Conservation (phyloP, 2,888 invertebrate species). For the Lutraria lutraria region DNA sequence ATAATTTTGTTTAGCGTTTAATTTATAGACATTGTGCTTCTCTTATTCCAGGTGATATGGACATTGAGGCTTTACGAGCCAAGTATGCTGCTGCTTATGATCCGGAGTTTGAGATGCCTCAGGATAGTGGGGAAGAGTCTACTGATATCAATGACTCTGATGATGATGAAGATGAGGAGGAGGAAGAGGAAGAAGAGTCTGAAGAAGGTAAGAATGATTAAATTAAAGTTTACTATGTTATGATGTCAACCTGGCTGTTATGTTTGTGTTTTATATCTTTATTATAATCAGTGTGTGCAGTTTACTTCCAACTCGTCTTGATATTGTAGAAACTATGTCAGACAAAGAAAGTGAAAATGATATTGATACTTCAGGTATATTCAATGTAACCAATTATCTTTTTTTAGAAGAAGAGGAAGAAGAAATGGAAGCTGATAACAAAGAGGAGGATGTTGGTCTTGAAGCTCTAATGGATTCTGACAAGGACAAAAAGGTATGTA, state of each 20-base stretch:
- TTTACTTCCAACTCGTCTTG: neutral
- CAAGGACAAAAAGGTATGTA: constrained; percentile 27
- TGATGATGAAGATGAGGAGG: constrained; percentile 77
- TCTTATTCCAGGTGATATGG: constrained; percentile 90
- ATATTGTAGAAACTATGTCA: neutral
- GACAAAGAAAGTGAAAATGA: neutral
- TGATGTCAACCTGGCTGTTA: too few species aligned
- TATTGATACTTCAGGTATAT: too few species aligned
- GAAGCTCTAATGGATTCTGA: constrained; percentile 77
- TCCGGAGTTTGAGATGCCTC: constrained; percentile 84
- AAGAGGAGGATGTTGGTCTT: constrained; percentile 87
- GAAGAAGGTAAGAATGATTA: constrained; percentile 78
- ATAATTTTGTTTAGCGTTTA: neutral
- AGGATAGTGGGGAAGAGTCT: constrained; percentile 82
- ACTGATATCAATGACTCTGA: constrained; percentile 79
- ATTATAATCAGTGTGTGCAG: constrained; percentile 18
- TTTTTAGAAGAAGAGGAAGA: constrained; percentile 74
- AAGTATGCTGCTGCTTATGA: constrained; percentile 90
- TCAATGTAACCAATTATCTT: too few species aligned
- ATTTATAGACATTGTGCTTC: neutral
- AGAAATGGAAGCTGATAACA: constrained; percentile 85
- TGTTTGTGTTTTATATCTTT: neutral
- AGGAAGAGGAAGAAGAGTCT: constrained; percentile 72
- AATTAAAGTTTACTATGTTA: constrained; percentile 62
- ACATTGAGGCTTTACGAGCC: constrained; percentile 92